These are phyloP conservation scores for Struthidea cinerea DNA, from an alignment of 2,113 vertebrate species.

Conservation along the genomic window DNA sequence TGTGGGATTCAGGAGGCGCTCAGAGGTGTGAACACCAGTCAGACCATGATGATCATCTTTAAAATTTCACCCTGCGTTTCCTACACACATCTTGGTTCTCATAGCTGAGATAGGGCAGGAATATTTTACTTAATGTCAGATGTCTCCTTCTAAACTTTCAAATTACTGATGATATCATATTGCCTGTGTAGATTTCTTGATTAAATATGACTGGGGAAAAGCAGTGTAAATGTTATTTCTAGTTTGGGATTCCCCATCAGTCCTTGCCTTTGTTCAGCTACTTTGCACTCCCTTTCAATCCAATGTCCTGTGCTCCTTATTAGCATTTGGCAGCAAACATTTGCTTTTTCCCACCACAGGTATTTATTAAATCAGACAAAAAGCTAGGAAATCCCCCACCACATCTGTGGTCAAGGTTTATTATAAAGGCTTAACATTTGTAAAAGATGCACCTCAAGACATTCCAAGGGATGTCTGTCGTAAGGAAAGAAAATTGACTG, in stretches of 20 bases:
- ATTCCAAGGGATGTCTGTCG: neutral
- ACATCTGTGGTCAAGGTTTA: neutral
- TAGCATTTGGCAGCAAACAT: neutral
- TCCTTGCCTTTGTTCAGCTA: neutral
- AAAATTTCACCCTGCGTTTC: neutral
- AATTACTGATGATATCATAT: neutral
- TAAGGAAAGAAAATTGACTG: neutral
- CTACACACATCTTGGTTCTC: neutral
- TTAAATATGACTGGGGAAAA: neutral
- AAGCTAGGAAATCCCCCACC: neutral
- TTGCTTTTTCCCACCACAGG: neutral
- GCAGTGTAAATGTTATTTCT: neutral
- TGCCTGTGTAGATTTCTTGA: neutral
- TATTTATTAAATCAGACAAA: neutral
- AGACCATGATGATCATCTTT: neutral
- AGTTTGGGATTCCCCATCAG: neutral
- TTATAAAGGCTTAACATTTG: neutral
- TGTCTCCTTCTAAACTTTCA: neutral
- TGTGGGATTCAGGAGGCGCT: neutral
- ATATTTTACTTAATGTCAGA: neutral
- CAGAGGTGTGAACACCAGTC: neutral
- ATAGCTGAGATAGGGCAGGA: neutral
- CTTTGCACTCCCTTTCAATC: neutral
- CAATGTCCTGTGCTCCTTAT: neutral
- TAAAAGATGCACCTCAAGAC: neutral